These are phyloP conservation scores for Proales similis DNA, from an alignment of 1,140 invertebrate genomes.

Conservation along the genomic window DNA sequence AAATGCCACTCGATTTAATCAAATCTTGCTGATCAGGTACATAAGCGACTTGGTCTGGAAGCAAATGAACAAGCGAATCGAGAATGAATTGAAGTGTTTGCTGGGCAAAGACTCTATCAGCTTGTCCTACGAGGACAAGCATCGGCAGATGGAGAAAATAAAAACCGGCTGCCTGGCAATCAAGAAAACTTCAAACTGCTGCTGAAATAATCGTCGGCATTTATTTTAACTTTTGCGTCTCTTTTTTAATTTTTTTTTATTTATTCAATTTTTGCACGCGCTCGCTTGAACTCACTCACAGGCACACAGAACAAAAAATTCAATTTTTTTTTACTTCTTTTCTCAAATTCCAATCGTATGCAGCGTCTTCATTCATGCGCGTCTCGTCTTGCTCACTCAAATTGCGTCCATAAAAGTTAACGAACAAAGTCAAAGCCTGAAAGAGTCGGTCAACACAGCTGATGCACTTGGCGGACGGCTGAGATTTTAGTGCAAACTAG, in stretches of 20 bases:
- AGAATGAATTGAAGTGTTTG: conserved; percentile 25
- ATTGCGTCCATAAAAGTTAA: too few relatives aligned
- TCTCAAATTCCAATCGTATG: neutral
- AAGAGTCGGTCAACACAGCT: too few relatives aligned
- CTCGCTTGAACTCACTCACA: too few relatives aligned
- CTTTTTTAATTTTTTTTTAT: neutral
- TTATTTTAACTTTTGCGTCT: neutral
- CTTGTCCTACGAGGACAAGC: neutral
- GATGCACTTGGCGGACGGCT: too few relatives aligned
- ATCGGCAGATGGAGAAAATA: neutral
- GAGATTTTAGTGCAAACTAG: too few relatives aligned
- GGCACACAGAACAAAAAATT: conserved; percentile 12
- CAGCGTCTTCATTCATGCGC: neutral
- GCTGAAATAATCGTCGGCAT: conserved; percentile 13
- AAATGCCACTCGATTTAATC: neutral
- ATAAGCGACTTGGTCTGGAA: conserved; percentile 24
- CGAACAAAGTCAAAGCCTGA: too few relatives aligned
- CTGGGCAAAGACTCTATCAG: conserved; percentile 4
- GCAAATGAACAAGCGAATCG: neutral
- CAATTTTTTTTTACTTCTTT: conserved; percentile 4
- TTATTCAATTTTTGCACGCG: neutral
- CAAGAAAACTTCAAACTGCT: conserved; percentile 9
- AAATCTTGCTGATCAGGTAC: conserved; percentile 13
- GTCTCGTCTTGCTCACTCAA: too few relatives aligned
- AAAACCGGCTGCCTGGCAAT: conserved; percentile 26